Base-by-base conservation (phyloP, 1,140 invertebrate species). In the Arctopsyche grandis region DNA sequence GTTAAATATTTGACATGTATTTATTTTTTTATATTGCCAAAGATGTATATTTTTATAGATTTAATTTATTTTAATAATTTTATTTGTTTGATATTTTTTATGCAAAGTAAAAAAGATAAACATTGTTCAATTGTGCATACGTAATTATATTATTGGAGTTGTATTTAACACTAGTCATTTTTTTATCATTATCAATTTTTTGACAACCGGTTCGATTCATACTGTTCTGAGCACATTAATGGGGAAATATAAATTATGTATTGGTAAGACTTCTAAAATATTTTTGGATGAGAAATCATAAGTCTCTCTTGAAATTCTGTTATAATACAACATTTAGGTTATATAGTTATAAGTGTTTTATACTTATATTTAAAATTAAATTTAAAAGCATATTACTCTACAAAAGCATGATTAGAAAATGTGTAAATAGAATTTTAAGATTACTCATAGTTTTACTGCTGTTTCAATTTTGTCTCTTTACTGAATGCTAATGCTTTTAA, bases 281-380 rank as follows among this genome's bases (percentile, higher is more conserved):
- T 66, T 22, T 66, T 66, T 66, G 60, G 69, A 77, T 75, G 69
- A 78, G 70, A 78, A 80, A 76, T 80, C 26, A 48, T 79, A 82
- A 43, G 10, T 75, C 76, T 79, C 75, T 77, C 75, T 70, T 80
- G 19, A 78, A 75, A 78, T 82, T 82, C 78, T 80, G 79, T 80
- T 82, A 63, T 19, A 71, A 74, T 56, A 56, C 58, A 66, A 43
- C 79, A 80, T 80, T 80, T 82, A 82, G 81, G 77, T 82, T 82
- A 82, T 48, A 48, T 82, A 82, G 79, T 80, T 79, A 63, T 82
- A 82, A 82, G 81, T 82, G 81, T 82, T 82, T 82, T 82, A 80
- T 82, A 82, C 81, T 80, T 78, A 78, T 81, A 81, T 78, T 81
- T 81, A 60, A 69, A 44, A 69, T 48, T 69, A 82, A 80, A 78